phyloP scores from a whole-genome alignment of 2,888 invertebrate species.

The Schrankia costaestrigalis region DNA sequence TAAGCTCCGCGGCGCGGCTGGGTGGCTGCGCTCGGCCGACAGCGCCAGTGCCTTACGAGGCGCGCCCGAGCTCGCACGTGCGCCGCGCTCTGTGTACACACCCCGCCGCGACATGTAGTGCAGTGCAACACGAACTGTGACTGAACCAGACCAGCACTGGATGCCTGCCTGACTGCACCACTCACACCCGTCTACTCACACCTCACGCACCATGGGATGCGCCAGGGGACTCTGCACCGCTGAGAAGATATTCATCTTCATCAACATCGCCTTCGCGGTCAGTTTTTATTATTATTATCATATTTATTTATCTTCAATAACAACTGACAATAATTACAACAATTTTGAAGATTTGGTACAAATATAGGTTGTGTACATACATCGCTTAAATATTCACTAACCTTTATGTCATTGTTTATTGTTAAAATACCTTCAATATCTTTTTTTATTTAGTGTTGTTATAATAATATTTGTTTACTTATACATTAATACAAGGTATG shows the following conservation, averaged over 20 bases:
- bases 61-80: conserved; percentile 37
- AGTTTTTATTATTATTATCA: conserved; percentile 21
- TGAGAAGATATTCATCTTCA: conserved; percentile 71
- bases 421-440: no score
- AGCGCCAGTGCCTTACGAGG: conserved; percentile 63
- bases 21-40: conserved; percentile 5
- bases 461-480: no score
- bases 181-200: background rate
- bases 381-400: no score
- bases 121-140: conserved; percentile 17
- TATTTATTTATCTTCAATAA: background rate
- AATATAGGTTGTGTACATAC: no score
- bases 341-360: background rate
- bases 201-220: conserved; percentile 50
- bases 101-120: conserved; percentile 16
- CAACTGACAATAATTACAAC: background rate
- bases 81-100: conserved; percentile 14
- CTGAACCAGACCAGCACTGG: conserved; percentile 3
- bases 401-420: no score
- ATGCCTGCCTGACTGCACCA: conserved; percentile 7
- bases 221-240: conserved; percentile 59
- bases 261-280: conserved; percentile 75
- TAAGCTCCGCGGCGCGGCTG: conserved; percentile 3
- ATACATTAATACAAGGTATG: no score
- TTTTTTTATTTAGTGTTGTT: no score